Conservation (phyloP, 1,140 invertebrate genomes). For the Caerostris extrusa region DNA sequence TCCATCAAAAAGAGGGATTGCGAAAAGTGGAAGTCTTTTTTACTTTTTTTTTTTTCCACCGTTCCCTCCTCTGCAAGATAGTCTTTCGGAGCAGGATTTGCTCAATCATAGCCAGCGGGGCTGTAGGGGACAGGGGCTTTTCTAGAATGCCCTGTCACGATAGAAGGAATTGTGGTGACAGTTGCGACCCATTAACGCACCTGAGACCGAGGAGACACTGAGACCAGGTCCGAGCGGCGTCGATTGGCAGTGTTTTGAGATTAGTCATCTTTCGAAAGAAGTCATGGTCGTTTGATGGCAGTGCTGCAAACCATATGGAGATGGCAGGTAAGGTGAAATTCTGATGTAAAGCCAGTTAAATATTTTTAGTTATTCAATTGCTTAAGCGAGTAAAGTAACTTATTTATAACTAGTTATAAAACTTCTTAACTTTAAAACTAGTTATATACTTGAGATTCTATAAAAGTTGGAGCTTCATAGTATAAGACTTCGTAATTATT, state of each 20-base stretch:
- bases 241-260: background rate
- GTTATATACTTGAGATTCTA: no score
- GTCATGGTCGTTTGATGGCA: conserved; percentile 53
- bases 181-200: background rate
- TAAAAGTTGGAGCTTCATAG: no score
- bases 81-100: background rate
- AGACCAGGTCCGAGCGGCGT: background rate
- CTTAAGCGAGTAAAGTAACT: no score
- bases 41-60: background rate
- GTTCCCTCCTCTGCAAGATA: background rate
- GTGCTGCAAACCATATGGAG: conserved; percentile 49
- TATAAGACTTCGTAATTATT: no score
- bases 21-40: background rate
- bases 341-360: background rate
- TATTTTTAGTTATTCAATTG: background rate
- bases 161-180: conserved; percentile 54
- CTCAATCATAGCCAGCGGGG: conserved; percentile 5
- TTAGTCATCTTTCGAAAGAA: no score
- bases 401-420: no score
- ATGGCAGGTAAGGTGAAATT: conserved; percentile 45
- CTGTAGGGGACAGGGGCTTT: background rate
- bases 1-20: background rate
- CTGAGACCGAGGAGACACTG: background rate
- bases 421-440: no score
- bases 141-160: background rate